Evolutionary conservation across 2,888 invertebrate genomes (phyloP).

Genomic region (Coelinius sp.): DNA sequence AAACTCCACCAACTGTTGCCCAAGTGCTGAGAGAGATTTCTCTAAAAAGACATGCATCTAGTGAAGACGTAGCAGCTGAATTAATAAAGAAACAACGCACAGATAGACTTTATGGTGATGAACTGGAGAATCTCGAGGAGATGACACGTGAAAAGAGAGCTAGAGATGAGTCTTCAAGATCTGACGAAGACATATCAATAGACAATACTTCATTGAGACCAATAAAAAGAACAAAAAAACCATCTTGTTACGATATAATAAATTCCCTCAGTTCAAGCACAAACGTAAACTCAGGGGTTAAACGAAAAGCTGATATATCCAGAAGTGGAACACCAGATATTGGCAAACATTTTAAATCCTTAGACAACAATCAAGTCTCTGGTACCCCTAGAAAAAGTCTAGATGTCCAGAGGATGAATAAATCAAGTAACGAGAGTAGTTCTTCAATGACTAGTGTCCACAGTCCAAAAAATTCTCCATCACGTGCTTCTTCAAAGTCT

Average conservation of each 20-base stretch:
- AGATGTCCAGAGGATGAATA: neutral
- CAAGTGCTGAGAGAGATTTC: conserved; percentile 62
- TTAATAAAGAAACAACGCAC: conserved; percentile 66
- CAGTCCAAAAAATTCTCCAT: neutral
- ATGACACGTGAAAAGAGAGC: conserved; percentile 65
- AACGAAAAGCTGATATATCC: conserved; percentile 64
- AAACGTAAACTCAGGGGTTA: conserved; percentile 60
- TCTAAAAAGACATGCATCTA: conserved; percentile 65
- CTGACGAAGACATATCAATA: conserved; percentile 61
- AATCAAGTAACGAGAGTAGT: neutral
- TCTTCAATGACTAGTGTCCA: neutral
- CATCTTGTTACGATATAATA: conserved; percentile 66
- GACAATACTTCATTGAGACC: conserved; percentile 59
- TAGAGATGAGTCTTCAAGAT: conserved; percentile 63
- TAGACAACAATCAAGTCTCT: conserved; percentile 44
- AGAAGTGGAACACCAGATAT: conserved; percentile 62
- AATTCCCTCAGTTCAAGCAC: conserved; percentile 67
- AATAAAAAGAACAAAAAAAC: conserved; percentile 63
- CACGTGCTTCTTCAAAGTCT: conserved; percentile 25
- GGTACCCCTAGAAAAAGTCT: neutral
- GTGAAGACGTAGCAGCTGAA: conserved; percentile 62
- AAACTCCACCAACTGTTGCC: conserved; percentile 51
- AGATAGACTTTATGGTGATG: conserved; percentile 53
- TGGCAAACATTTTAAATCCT: conserved; percentile 66
- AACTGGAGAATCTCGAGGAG: conserved; percentile 62